phyloP scores from a whole-genome alignment of 2,113 vertebrate genomes.

The Callaeas wilsoni region DNA sequence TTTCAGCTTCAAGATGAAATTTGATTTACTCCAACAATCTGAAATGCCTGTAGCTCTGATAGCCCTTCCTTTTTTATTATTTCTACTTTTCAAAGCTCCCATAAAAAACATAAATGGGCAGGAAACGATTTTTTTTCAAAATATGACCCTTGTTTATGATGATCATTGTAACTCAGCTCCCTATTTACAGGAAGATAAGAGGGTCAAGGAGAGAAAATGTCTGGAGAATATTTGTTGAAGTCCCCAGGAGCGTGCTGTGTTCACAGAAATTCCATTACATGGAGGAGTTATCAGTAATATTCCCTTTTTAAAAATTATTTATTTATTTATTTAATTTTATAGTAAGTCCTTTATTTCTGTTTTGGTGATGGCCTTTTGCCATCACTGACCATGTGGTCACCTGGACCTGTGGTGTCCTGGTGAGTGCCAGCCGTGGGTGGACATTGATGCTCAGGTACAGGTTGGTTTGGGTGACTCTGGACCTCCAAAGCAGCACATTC shows the following conservation, averaged over 20 bases:
- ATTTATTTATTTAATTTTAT: background rate
- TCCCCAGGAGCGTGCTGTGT: fast-evolving
- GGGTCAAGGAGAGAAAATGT: background rate
- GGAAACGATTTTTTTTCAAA: background rate
- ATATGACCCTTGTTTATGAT: background rate
- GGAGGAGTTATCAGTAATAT: background rate
- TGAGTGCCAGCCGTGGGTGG: background rate
- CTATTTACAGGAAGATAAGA: background rate
- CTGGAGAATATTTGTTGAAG: background rate
- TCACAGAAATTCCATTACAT: background rate
- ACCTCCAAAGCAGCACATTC: background rate
- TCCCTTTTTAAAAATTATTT: too few species aligned
- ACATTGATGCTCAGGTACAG: too few species aligned
- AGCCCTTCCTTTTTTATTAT: background rate
- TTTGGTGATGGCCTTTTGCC: background rate
- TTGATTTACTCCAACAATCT: background rate
- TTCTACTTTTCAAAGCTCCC: background rate
- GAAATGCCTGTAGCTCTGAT: background rate
- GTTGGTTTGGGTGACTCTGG: background rate
- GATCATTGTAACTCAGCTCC: background rate
- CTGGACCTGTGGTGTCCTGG: background rate
- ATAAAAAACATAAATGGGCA: background rate
- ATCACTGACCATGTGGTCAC: fast-evolving
- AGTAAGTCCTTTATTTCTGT: background rate
- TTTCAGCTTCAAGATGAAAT: background rate